phyloP scores from a whole-genome alignment of 2,797 vertebrate species.

The Xiphorhynchus erythropygius region DNA sequence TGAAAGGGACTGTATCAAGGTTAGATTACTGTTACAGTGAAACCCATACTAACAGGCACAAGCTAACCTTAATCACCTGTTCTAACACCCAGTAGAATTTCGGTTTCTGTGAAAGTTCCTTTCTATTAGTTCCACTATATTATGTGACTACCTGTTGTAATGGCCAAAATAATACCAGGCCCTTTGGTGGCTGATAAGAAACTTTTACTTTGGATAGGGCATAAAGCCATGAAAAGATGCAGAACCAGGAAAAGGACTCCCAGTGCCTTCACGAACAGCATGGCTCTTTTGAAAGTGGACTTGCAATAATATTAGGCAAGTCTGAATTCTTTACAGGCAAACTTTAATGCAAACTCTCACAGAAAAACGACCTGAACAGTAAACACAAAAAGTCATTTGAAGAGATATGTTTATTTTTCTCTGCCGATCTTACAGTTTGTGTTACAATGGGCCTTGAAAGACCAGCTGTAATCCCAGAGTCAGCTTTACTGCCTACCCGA shows the following conservation, averaged over 20 bases:
- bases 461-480: background rate
- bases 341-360: background rate
- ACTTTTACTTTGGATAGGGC: background rate
- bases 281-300: background rate
- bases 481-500: background rate
- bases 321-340: conserved; percentile 23
- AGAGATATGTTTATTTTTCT: conserved; percentile 6
- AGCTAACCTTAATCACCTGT: conserved; percentile 4
- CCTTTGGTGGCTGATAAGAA: conserved; percentile 2
- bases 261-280: background rate
- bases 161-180: background rate
- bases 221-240: background rate
- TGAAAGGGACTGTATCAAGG: background rate
- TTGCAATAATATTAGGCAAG: background rate
- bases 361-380: conserved; percentile 3
- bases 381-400: conserved; percentile 9
- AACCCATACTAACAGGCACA: background rate
- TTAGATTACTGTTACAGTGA: background rate
- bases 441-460: background rate
- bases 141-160: background rate
- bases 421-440: background rate
- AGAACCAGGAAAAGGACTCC: background rate
- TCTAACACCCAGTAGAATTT: background rate
- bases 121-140: background rate
- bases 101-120: background rate